These are phyloP conservation scores for Entomyzon cyanotis DNA, from an alignment of 2,113 vertebrate species.

Conservation along the genomic window DNA sequence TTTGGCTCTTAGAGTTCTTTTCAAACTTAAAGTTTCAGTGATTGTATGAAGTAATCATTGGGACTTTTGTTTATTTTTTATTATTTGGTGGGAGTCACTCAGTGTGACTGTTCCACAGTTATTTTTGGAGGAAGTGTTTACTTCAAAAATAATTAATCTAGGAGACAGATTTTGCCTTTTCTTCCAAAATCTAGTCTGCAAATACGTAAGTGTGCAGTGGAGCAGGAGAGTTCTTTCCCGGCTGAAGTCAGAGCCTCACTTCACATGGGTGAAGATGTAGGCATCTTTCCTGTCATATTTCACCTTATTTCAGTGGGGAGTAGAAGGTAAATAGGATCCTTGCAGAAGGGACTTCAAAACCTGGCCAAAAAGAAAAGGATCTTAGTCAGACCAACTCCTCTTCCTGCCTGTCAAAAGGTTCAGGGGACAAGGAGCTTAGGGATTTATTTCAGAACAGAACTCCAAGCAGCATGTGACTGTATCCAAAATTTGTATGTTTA, in stretches of 20 bases:
- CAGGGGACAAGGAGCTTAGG: no score
- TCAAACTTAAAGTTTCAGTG: background rate
- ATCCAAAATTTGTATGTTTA: background rate
- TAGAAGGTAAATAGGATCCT: background rate
- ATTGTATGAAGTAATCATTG: background rate
- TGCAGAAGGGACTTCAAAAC: background rate
- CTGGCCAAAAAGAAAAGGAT: background rate
- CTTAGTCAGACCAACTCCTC: background rate
- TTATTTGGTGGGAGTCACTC: background rate
- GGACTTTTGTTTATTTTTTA: background rate
- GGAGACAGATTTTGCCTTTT: background rate
- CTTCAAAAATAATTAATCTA: background rate
- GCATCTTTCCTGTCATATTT: background rate
- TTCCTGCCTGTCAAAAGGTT: no score
- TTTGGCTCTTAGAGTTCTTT: background rate
- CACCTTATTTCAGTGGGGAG: background rate
- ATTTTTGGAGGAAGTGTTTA: background rate
- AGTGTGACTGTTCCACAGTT: background rate
- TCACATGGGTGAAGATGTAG: background rate
- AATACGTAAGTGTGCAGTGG: background rate
- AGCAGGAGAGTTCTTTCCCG: background rate
- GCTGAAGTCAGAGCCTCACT: background rate
- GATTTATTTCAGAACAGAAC: no score
- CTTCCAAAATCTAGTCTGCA: background rate
- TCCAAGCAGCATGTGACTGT: background rate